Conservation (phyloP, 2,797 vertebrate genomes). For the Chaenodraco wilsoni region DNA sequence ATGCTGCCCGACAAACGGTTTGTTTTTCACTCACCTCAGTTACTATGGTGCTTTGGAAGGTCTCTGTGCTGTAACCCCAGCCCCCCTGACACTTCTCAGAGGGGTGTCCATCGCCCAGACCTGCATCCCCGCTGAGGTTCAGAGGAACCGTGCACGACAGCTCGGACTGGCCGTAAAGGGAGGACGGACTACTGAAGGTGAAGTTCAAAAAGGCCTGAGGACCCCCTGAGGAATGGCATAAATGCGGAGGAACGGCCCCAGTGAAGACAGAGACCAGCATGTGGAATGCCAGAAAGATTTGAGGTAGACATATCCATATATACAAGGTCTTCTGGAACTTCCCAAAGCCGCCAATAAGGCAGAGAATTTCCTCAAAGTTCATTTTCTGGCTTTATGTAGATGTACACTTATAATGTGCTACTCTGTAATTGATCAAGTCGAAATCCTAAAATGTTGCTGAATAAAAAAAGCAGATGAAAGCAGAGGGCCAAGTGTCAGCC, state of each 20-base stretch:
- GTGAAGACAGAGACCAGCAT: slow-evolving; percentile 81
- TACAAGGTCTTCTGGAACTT: slow-evolving; percentile 81
- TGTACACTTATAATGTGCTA: slow-evolving; percentile 1
- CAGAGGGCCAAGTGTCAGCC: slow-evolving; percentile 16
- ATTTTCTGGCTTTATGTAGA: slow-evolving; percentile 31
- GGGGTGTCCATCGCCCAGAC: not conserved
- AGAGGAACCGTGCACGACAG: slow-evolving; percentile 44
- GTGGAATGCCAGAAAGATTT: slow-evolving; percentile 82
- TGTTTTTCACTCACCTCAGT: slow-evolving; percentile 75
- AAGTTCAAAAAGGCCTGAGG: slow-evolving; percentile 3
- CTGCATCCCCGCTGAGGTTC: slow-evolving; percentile 57
- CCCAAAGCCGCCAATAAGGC: slow-evolving; percentile 78
- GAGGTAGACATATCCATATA: slow-evolving; percentile 81
- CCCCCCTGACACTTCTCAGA: slow-evolving; percentile 58
- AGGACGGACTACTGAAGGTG: slow-evolving; percentile 48
- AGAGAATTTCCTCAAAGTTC: slow-evolving; percentile 78
- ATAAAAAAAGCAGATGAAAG: slow-evolving; percentile 14
- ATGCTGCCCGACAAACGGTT: not conserved
- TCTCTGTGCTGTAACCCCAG: slow-evolving; percentile 79
- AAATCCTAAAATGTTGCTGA: slow-evolving; percentile 8
- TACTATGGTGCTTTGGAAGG: slow-evolving; percentile 74
- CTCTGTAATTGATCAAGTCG: slow-evolving; percentile 16
- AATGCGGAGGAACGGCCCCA: slow-evolving; percentile 76
- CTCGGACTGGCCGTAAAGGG: not conserved
- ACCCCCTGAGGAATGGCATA: slow-evolving; percentile 50